Conservation (phyloP, 2,888 invertebrate genomes). For the Laothoe populi region DNA sequence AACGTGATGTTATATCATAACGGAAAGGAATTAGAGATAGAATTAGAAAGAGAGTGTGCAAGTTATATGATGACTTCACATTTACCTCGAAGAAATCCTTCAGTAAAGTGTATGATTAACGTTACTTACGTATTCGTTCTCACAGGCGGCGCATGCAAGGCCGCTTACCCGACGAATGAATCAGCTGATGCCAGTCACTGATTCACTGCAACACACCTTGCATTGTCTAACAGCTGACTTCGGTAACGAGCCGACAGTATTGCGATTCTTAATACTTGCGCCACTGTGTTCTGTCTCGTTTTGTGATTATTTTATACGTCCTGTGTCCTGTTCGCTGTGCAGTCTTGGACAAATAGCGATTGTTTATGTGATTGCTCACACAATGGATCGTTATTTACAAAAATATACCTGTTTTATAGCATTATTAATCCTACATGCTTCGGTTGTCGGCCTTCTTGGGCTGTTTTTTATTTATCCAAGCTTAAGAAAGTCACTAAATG, state of each 20-base stretch:
- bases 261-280: conserved; percentile 29
- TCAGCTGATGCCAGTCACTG: conserved; percentile 72
- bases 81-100: conserved; percentile 53
- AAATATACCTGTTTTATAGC: background rate
- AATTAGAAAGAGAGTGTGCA: no score
- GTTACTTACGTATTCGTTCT: conserved; percentile 60
- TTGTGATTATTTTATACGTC: conserved; percentile 21
- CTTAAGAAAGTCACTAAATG: no score
- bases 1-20: conserved; percentile 9
- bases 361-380: conserved; percentile 20
- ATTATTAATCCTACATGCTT: background rate
- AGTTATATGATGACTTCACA: conserved; percentile 40
- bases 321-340: conserved; percentile 33
- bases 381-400: background rate
- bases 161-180: conserved; percentile 65
- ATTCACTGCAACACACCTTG: conserved; percentile 62
- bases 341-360: background rate
- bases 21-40: conserved; percentile 27
- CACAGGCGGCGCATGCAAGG: conserved; percentile 68
- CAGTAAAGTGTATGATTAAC: conserved; percentile 56
- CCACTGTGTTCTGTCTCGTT: conserved; percentile 22
- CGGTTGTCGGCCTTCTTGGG: no score
- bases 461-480: no score
- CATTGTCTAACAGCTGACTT: conserved; percentile 63
- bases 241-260: conserved; percentile 46